These are phyloP conservation scores for Pseudorhombus dupliciocellatus DNA, from an alignment of 2,113 vertebrate genomes.

Conservation along the genomic window DNA sequence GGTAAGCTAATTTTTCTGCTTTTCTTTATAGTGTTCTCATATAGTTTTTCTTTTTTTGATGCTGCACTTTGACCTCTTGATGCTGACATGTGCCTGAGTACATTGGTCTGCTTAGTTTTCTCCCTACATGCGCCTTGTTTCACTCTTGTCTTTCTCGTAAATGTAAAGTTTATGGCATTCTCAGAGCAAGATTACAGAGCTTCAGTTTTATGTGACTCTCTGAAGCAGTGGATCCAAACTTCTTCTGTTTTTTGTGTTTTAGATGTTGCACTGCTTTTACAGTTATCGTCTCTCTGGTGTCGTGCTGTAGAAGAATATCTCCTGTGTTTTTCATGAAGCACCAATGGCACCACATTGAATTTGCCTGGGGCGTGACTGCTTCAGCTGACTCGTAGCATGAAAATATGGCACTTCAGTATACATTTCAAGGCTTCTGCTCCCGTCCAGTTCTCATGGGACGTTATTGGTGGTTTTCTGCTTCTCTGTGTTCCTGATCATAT, in stretches of 20 bases:
- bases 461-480: background rate
- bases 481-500: background rate
- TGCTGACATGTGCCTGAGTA: constrained; percentile 26
- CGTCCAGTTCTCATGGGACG: background rate
- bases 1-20: constrained; percentile 53
- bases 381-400: constrained; percentile 36
- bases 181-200: constrained; percentile 60
- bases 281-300: constrained; percentile 11
- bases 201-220: constrained; percentile 41
- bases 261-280: constrained; percentile 27
- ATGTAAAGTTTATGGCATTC: constrained; percentile 28
- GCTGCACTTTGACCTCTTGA: constrained; percentile 33
- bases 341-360: constrained; percentile 35
- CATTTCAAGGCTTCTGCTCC: background rate
- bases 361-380: constrained; percentile 20
- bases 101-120: constrained; percentile 35
- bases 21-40: background rate
- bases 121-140: constrained; percentile 4
- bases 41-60: background rate
- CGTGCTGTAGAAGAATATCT: constrained; percentile 16
- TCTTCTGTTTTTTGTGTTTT: constrained; percentile 68
- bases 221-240: constrained; percentile 39
- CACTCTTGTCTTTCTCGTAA: constrained; percentile 22
- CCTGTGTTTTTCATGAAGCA: constrained; percentile 30
- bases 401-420: constrained; percentile 3